Conservation (phyloP, 2,888 invertebrate species). For the Apodemia hepburni region DNA sequence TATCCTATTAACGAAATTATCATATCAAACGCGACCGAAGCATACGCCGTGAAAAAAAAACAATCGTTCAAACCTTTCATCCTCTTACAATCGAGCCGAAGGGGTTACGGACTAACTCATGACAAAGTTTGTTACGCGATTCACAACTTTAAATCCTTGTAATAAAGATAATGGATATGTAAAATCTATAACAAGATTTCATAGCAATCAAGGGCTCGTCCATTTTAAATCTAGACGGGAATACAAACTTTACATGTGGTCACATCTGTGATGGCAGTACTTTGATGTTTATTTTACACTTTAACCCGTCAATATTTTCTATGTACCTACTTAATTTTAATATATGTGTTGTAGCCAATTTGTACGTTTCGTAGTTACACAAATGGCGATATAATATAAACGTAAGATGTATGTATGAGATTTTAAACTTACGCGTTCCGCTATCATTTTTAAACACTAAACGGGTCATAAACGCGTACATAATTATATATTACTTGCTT, state of each 20-base stretch:
- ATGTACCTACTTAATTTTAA: too few relatives aligned
- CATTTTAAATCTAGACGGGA: constrained; percentile 68
- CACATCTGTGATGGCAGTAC: constrained; percentile 28
- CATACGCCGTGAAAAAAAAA: constrained; percentile 60
- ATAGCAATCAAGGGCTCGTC: constrained; percentile 67
- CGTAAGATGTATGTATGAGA: too few relatives aligned
- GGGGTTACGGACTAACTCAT: constrained; percentile 49
- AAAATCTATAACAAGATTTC: constrained; percentile 54
- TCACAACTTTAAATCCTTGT: constrained; percentile 18
- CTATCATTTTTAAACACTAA: too few relatives aligned
- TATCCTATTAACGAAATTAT: constrained; percentile 71
- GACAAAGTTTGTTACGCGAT: constrained; percentile 24
- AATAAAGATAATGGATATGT: constrained; percentile 33
- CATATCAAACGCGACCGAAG: constrained; percentile 72
- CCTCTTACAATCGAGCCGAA: constrained; percentile 65
- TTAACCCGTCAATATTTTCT: neutral
- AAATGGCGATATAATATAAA: too few relatives aligned
- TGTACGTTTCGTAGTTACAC: too few relatives aligned
- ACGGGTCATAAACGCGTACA: too few relatives aligned
- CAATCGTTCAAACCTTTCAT: constrained; percentile 69
- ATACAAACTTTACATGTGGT: constrained; percentile 46
- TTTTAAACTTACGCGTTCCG: too few relatives aligned
- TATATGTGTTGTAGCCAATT: too few relatives aligned
- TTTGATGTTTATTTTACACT: constrained; percentile 4
- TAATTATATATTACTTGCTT: too few relatives aligned